Percentiles rank a stretch among this genome's conserved stretches.
Conservation (phyloP, 2,113 vertebrate species). For the Laticauda colubrina region DNA sequence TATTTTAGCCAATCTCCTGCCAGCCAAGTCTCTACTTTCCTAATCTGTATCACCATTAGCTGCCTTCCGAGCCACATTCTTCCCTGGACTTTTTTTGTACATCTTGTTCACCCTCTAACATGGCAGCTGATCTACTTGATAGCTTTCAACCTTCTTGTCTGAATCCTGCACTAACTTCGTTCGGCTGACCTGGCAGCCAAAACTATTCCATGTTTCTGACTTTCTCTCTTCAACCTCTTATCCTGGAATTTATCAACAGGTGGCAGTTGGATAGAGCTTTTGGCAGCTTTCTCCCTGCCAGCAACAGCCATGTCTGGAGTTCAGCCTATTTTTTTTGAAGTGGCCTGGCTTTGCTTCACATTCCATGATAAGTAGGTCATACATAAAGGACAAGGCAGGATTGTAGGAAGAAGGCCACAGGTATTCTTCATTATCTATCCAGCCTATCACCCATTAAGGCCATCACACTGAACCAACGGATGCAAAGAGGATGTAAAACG, state of each 20-base stretch:
- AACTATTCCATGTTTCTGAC: neutral
- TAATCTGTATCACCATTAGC: neutral
- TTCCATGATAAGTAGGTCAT: neutral
- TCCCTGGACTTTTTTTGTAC: neutral
- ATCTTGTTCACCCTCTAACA: neutral
- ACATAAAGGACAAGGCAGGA: neutral
- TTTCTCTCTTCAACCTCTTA: neutral
- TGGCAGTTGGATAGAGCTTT: neutral
- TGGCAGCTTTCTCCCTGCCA: neutral
- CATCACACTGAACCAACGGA: too few relatives aligned
- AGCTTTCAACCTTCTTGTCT: neutral
- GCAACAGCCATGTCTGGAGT: neutral
- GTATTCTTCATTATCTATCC: neutral
- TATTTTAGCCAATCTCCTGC: neutral
- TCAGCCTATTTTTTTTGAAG: neutral
- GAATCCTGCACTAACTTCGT: neutral
- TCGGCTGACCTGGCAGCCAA: neutral
- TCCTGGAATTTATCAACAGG: neutral
- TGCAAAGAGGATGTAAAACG: too few relatives aligned
- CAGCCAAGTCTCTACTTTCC: neutral
- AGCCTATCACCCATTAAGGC: neutral
- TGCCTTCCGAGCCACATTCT: neutral
- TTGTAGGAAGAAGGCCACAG: neutral
- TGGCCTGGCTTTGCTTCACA: neutral
- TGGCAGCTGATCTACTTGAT: neutral